Percentiles rank a stretch among this genome's conserved stretches.
Evolutionary conservation across 2,888 invertebrate species (phyloP).

Genomic region (Dolichomitus sp.): DNA sequence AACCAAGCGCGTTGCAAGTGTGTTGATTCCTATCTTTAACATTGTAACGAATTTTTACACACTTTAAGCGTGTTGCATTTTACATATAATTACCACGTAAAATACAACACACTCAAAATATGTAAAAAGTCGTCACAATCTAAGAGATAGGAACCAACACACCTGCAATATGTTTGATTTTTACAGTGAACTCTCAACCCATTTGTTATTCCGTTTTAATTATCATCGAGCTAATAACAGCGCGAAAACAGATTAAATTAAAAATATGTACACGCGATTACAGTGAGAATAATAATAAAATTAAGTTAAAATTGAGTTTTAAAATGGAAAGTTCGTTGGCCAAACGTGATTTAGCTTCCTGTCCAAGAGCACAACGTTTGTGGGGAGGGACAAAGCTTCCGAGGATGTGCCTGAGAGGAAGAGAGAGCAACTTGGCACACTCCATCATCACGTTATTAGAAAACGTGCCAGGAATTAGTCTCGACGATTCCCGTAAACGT

Average conservation of each 20-base stretch:
- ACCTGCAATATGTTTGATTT: too few relatives aligned
- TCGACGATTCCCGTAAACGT: slow-evolving; percentile 45
- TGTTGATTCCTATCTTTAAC: too few relatives aligned
- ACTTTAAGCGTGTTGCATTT: too few relatives aligned
- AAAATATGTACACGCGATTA: not conserved
- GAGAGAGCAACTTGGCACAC: slow-evolving; percentile 45
- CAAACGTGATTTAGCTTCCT: slow-evolving; percentile 46
- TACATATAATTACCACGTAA: too few relatives aligned
- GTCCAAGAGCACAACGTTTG: slow-evolving; percentile 23
- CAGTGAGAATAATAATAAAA: not conserved
- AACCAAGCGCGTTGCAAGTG: too few relatives aligned
- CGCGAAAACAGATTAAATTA: not conserved
- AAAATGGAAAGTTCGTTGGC: slow-evolving; percentile 23
- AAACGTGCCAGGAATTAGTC: slow-evolving; percentile 62
- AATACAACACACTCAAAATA: too few relatives aligned
- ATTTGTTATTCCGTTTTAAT: slow-evolving; percentile 1
- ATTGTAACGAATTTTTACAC: too few relatives aligned
- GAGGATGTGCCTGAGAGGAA: not conserved
- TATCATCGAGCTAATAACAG: slow-evolving; percentile 3
- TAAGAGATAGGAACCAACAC: too few relatives aligned
- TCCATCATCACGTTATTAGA: slow-evolving; percentile 61
- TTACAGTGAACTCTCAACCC: not conserved
- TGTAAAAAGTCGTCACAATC: too few relatives aligned
- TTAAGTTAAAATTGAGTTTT: slow-evolving; percentile 24
- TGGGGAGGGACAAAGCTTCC: not conserved